Conservation (phyloP, 2,797 vertebrate genomes). For the Sebastes nivosus region DNA sequence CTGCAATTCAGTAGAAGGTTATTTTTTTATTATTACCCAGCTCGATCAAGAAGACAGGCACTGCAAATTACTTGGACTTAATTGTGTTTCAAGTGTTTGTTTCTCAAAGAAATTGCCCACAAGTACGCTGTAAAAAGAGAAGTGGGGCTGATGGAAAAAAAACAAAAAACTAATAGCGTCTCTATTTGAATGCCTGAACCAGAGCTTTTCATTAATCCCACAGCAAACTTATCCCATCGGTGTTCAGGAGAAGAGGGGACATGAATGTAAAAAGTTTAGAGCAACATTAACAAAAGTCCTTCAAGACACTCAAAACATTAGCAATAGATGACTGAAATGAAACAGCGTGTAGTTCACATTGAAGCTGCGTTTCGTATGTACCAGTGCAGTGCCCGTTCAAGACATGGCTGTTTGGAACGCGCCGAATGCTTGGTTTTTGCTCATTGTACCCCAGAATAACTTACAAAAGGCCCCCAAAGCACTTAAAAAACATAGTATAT, state of each 20-base stretch:
- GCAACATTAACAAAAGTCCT: neutral
- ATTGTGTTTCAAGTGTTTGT: constrained; percentile 65
- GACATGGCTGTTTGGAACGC: too few species aligned
- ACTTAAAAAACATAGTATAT: too few species aligned
- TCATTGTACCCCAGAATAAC: too few species aligned
- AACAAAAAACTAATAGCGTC: neutral
- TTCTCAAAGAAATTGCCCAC: constrained; percentile 22
- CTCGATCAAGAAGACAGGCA: neutral
- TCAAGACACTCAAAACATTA: neutral
- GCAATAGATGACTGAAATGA: neutral
- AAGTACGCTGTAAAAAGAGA: constrained; percentile 15
- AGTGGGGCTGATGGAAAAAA: neutral
- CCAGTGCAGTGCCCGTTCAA: too few species aligned
- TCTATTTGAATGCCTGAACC: neutral
- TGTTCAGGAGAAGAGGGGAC: neutral
- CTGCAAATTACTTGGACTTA: constrained; percentile 30
- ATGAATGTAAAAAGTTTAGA: neutral
- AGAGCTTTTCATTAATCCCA: constrained; percentile 23
- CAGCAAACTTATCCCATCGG: neutral
- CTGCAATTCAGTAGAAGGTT: neutral
- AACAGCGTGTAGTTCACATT: neutral
- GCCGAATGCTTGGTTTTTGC: too few species aligned
- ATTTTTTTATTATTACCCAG: neutral
- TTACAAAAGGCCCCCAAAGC: too few species aligned
- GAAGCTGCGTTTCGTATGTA: neutral